Conservation (phyloP, 2,888 invertebrate genomes). For the Rhynchonema sp. region DNA sequence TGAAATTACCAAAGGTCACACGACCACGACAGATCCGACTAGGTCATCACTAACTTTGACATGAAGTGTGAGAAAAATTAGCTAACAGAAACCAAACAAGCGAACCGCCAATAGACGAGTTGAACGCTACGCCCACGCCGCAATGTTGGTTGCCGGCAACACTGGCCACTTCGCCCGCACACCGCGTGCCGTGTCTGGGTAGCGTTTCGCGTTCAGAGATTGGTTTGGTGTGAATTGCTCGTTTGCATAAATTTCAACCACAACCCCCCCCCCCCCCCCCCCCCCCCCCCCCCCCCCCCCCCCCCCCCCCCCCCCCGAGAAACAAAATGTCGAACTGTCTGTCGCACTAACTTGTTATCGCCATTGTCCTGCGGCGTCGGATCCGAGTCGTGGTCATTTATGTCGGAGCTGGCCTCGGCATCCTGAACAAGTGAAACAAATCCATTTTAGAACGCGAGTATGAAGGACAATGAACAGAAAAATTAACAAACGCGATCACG, state of each 20-base stretch:
- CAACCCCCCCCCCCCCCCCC: too few relatives aligned
- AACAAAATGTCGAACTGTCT: slow-evolving; percentile 1
- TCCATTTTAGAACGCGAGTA: too few relatives aligned
- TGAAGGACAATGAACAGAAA: too few relatives aligned
- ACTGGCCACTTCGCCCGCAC: slow-evolving; percentile 95
- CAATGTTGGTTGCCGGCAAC: slow-evolving; percentile 88
- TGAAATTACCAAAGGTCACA: not conserved
- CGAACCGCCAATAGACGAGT: slow-evolving; percentile 81
- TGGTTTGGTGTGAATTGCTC: not conserved
- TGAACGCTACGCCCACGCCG: slow-evolving; percentile 92
- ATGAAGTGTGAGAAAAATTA: too few relatives aligned
- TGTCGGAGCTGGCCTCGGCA: slow-evolving; percentile 79
- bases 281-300: too few relatives aligned
- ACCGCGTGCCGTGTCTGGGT: slow-evolving; percentile 68
- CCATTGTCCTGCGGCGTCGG: slow-evolving; percentile 96
- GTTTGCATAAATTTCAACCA: not conserved
- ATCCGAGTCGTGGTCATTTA: slow-evolving; percentile 87
- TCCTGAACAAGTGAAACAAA: too few relatives aligned
- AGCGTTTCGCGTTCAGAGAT: not conserved
- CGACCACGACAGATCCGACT: not conserved
- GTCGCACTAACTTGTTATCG: slow-evolving; percentile 56
- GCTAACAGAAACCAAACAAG: not conserved
- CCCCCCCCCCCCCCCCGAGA: too few relatives aligned
- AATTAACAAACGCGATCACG: too few relatives aligned
- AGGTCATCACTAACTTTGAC: too few relatives aligned